Evolutionary conservation across 1,140 invertebrate genomes (phyloP).

Genomic region (Leucophenga varia): DNA sequence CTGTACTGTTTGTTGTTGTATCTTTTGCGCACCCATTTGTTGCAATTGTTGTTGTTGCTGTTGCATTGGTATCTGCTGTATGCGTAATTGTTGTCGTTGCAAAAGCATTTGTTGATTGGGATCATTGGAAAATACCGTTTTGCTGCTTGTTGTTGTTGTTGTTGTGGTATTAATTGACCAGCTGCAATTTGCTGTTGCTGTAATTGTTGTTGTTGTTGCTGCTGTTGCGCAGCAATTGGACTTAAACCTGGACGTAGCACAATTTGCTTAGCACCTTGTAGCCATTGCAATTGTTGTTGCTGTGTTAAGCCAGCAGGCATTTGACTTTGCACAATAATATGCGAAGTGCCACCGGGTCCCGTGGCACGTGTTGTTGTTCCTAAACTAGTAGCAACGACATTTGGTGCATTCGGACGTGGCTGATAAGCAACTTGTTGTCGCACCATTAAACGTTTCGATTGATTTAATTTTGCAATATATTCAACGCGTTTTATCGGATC

Average conservation of each 20-base stretch:
- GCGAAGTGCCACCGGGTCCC: constrained; percentile 59
- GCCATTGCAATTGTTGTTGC: constrained; percentile 69
- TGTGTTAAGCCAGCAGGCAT: constrained; percentile 64
- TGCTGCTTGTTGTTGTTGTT: constrained; percentile 23
- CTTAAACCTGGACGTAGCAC: constrained; percentile 52
- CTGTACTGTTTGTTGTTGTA: constrained; percentile 61
- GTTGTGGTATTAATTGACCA: constrained; percentile 3
- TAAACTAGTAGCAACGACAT: constrained; percentile 55
- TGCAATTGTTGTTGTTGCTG: constrained; percentile 56
- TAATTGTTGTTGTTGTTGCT: constrained; percentile 14
- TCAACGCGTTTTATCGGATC: constrained; percentile 74
- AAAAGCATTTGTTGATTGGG: constrained; percentile 47
- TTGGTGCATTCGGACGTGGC: constrained; percentile 58
- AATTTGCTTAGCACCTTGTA: constrained; percentile 64
- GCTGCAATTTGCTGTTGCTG: constrained; percentile 6
- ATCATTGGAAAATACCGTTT: constrained; percentile 32
- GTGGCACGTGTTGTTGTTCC: constrained; percentile 57
- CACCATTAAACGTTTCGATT: constrained; percentile 61
- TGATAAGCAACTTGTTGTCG: constrained; percentile 58
- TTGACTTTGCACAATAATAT: constrained; percentile 62
- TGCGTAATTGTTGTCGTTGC: constrained; percentile 57
- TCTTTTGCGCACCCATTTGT: constrained; percentile 54
- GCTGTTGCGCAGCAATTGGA: constrained; percentile 20
- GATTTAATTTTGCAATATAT: constrained; percentile 74
- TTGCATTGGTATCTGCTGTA: constrained; percentile 61